Base-by-base conservation (phyloP, 92 coral and sea anemone species). In the Palythoa heliodiscus region DNA sequence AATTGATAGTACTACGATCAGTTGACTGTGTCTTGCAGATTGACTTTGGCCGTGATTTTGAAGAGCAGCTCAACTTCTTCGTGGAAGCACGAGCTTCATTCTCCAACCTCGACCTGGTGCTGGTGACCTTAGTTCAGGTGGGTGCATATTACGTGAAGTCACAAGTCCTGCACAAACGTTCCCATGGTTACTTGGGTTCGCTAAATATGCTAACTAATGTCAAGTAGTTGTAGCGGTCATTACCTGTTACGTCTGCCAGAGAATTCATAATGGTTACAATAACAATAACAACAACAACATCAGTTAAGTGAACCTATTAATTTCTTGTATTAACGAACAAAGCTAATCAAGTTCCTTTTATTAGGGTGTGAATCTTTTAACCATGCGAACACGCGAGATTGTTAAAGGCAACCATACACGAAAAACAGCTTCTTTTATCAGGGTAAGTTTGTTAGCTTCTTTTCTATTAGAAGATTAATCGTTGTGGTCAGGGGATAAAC, bases 21-120 rank as follows among this genome's bases (percentile, higher is more conserved):
- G 11, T 48, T 64, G 13, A 63, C 29, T 58, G 15, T 15, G 2
- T 43, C 66, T 25, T 92, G 35, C 76, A 97, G 98, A 95, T 92
- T 78, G 99, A 95, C 76, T 95, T 91, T 89, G 98, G 97, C 70
- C 99, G 98, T 87, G 99, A 97, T 90, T 97, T 97, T 82, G 99
- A 97, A 86, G 93, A 92, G 77, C 99, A 97, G 92, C 88, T 97
- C 71, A 96, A 97, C 84, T 97, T 95, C 83, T 97, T 75, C 76
- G 98, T 97, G 47, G 99, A 97, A 29, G 94, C 98, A n/a, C 91
- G 99, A 14, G 95, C 99, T 0, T 92, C 98, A 15, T 97, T 97
- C 89, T 93, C 97, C 67, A 97, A 95, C 89, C 93, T 97, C 60
- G 99, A 97, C 81, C 15, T 93, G 11, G 99, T 97, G 11, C 91